These are phyloP conservation scores for Anaspis maculata DNA, from an alignment of 2,888 invertebrate species.

Conservation along the genomic window DNA sequence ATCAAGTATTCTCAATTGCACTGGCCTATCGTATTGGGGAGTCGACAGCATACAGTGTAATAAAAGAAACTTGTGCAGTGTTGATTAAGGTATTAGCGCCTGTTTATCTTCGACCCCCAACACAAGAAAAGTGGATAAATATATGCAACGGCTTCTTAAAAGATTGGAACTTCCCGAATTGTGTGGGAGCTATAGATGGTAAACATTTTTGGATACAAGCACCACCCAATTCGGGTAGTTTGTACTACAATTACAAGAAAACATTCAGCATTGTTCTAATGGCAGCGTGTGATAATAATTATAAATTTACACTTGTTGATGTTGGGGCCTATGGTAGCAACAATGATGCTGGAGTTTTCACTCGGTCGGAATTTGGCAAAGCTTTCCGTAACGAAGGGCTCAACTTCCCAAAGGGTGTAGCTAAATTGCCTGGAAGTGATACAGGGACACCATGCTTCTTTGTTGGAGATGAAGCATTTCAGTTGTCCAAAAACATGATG, in stretches of 20 bases:
- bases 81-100: background rate
- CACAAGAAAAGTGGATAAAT: background rate
- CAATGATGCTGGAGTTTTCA: conserved; percentile 1
- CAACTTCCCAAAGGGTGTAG: background rate
- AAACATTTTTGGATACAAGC: background rate
- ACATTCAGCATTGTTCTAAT: background rate
- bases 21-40: background rate
- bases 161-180: conserved; percentile 2
- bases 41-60: too few relatives aligned
- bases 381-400: background rate
- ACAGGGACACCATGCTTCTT: conserved; percentile 1
- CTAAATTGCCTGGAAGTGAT: background rate
- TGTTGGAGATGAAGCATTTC: conserved; percentile 3
- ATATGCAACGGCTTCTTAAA: background rate
- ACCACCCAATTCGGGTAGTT: background rate
- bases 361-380: background rate
- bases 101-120: background rate
- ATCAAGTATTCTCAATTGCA: background rate
- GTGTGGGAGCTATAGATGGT: background rate
- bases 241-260: background rate
- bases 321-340: conserved; percentile 3
- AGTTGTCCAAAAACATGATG: background rate
- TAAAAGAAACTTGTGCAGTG: background rate
- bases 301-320: conserved; percentile 2
- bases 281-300: background rate